Conservation (phyloP, 1,140 invertebrate species). For the Hycleus cichorii region DNA sequence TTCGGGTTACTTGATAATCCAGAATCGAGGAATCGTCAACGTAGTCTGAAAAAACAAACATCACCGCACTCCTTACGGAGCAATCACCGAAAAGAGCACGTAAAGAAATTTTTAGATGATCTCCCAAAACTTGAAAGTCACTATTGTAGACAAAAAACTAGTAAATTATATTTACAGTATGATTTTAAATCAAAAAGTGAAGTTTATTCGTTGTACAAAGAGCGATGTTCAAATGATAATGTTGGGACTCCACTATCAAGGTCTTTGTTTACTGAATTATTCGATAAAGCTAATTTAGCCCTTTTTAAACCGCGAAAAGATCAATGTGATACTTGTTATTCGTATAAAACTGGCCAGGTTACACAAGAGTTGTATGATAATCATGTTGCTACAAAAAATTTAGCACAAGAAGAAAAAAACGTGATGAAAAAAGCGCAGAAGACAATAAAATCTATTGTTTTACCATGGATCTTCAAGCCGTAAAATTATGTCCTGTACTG, state of each 20-base stretch:
- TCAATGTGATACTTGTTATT: conserved; percentile 2
- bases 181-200: conserved; percentile 22
- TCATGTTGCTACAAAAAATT: conserved; percentile 1
- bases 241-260: not conserved
- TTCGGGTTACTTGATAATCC: not conserved
- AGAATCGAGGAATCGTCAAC: no score
- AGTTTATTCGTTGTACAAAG: conserved; percentile 24
- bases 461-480: conserved; percentile 16
- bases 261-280: not conserved
- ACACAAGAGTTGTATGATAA: not conserved
- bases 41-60: no score
- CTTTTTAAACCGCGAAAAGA: conserved; percentile 3
- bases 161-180: conserved; percentile 28
- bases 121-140: conserved; percentile 28
- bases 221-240: conserved; percentile 5
- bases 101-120: conserved; percentile 13
- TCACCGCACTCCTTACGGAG: not conserved
- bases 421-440: conserved; percentile 2
- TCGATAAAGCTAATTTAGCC: not conserved
- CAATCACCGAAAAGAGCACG: not conserved
- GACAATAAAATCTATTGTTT: not conserved
- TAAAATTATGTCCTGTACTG: conserved; percentile 16
- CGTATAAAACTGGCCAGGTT: conserved; percentile 1
- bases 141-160: conserved; percentile 25
- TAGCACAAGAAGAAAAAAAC: not conserved